phyloP scores from a whole-genome alignment of 2,113 vertebrate genomes.

The Chaenocephalus aceratus region DNA sequence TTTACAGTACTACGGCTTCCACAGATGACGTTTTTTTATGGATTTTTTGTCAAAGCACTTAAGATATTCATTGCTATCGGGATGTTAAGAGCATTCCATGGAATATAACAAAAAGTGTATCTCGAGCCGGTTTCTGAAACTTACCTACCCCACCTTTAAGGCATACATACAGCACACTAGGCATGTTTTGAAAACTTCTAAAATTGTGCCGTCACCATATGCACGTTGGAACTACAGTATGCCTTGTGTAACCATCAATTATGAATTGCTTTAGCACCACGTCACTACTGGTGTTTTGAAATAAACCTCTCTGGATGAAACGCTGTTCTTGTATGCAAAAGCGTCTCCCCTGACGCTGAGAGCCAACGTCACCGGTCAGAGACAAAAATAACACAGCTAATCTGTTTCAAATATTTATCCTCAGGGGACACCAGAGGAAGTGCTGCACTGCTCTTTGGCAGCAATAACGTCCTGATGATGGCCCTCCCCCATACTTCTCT shows the following conservation, averaged over 20 bases:
- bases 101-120: no score
- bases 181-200: constrained; percentile 6
- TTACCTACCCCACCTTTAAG: no score
- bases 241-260: constrained; percentile 50
- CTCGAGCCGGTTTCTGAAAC: no score
- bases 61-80: no score
- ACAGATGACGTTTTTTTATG: no score
- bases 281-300: constrained; percentile 43
- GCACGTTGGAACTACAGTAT: constrained; percentile 14
- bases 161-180: not conserved
- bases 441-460: constrained; percentile 31
- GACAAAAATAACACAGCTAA: constrained; percentile 75
- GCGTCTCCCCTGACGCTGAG: constrained; percentile 42
- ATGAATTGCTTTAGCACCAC: constrained; percentile 28
- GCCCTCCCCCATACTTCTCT: not conserved
- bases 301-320: constrained; percentile 50
- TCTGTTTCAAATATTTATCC: constrained; percentile 73
- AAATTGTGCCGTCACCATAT: not conserved
- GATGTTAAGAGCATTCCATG: no score
- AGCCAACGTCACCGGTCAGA: constrained; percentile 56
- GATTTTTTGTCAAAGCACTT: no score
- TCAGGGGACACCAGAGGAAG: constrained; percentile 48
- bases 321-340: constrained; percentile 27
- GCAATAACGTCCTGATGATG: constrained; percentile 16
- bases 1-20: no score